Evolutionary conservation across 1,140 invertebrate species (phyloP).

Genomic region (fruit fly (Drosophila melanogaster)): DNA sequence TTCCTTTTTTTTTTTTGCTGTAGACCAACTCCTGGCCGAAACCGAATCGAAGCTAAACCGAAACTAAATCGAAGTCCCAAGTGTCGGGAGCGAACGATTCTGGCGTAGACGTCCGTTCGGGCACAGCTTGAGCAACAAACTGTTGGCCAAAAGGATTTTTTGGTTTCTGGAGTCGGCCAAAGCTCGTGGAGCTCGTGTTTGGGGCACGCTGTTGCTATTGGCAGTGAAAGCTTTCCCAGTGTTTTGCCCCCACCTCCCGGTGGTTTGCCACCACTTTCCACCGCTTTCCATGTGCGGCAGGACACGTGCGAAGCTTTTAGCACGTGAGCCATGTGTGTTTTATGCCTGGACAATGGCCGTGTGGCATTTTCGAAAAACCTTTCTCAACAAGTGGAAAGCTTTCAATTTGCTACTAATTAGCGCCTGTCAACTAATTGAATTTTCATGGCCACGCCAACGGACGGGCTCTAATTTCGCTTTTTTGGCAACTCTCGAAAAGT

Average conservation of each 20-base stretch:
- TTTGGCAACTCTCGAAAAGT: constrained; percentile 35
- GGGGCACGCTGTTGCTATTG: constrained; percentile 63
- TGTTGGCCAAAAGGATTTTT: constrained; percentile 57
- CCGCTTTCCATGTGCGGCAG: constrained; percentile 25
- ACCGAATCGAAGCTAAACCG: constrained; percentile 26
- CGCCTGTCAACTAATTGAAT: constrained; percentile 68
- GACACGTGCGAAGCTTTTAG: constrained; percentile 70
- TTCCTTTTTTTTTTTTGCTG: constrained; percentile 12
- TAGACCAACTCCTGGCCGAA: constrained; percentile 27
- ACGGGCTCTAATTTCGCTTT: constrained; percentile 15
- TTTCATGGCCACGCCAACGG: constrained; percentile 52
- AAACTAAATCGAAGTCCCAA: constrained; percentile 32
- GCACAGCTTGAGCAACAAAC: constrained; percentile 75
- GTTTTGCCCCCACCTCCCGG: neutral
- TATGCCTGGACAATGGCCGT: constrained; percentile 37
- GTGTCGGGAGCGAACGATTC: constrained; percentile 26
- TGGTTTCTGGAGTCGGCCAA: constrained; percentile 55
- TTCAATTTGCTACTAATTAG: constrained; percentile 72
- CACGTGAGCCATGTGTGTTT: constrained; percentile 46
- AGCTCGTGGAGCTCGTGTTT: constrained; percentile 68
- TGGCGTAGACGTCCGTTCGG: constrained; percentile 63
- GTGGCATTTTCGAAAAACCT: constrained; percentile 35
- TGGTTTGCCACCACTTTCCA: constrained; percentile 8
- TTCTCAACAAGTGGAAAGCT: constrained; percentile 79
- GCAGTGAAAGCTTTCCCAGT: constrained; percentile 45